A percentile compares a stretch with the other conserved stretches of the same genome.
Conservation (phyloP, 2,888 invertebrate species). For the Caenorhabditis sinica region DNA sequence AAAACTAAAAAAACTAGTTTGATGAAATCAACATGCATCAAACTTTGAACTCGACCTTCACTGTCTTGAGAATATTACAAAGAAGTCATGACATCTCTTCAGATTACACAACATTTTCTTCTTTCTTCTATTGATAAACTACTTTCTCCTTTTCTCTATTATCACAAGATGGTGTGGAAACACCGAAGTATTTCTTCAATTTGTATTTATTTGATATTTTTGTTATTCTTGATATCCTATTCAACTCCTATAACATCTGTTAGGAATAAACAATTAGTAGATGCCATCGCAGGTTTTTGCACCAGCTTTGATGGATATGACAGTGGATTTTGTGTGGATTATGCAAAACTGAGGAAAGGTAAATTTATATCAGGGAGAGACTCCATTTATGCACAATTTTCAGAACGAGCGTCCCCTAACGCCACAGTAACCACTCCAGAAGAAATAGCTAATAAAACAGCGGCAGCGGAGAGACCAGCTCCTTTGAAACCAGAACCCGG, state of each 20-base stretch:
- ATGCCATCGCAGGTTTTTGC: constrained; percentile 36
- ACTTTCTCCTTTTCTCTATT: too few species aligned
- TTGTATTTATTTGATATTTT: too few species aligned
- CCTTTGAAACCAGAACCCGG: constrained; percentile 12
- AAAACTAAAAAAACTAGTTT: not conserved
- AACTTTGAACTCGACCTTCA: too few species aligned
- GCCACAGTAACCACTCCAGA: constrained; percentile 45
- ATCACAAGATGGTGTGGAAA: too few species aligned
- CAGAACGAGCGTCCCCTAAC: constrained; percentile 34
- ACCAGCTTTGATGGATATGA: constrained; percentile 39
- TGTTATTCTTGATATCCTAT: too few species aligned
- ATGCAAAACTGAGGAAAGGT: constrained; percentile 45
- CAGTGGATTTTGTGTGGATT: constrained; percentile 57
- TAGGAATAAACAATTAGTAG: not conserved
- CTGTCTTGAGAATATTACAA: too few species aligned
- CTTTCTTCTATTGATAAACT: too few species aligned
- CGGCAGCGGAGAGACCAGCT: constrained; percentile 12
- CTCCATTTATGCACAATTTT: not conserved
- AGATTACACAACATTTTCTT: not conserved
- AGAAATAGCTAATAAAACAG: constrained; percentile 34
- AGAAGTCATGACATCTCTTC: not conserved
- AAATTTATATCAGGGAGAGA: not conserved
- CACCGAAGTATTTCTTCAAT: too few species aligned
- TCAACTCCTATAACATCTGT: too few species aligned
- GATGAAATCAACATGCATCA: too few species aligned